phyloP scores from a whole-genome alignment of 2,113 vertebrate species.

The Anolis carolinensis region DNA sequence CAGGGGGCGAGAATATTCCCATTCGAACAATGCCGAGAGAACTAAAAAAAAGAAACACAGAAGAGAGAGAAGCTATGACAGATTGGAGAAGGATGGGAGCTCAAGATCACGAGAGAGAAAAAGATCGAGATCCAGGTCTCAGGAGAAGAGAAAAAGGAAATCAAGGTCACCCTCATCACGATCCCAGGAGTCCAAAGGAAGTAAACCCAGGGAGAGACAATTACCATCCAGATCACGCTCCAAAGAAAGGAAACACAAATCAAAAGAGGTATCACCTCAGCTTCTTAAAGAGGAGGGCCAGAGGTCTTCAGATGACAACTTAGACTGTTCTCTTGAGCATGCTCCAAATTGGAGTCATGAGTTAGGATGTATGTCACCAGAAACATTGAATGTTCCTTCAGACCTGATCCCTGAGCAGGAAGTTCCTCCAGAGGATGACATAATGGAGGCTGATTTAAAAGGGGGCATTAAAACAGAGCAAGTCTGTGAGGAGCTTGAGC shows the following conservation, averaged over 20 bases:
- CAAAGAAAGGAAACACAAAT: conserved; percentile 77
- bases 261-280: conserved; percentile 34
- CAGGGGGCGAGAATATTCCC: conserved; percentile 71
- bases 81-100: conserved; percentile 67
- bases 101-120: conserved; percentile 66
- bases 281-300: conserved; percentile 27
- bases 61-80: conserved; percentile 72
- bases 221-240: conserved; percentile 74
- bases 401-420: conserved; percentile 34
- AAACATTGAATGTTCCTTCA: conserved; percentile 59
- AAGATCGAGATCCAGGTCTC: conserved; percentile 74
- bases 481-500: conserved; percentile 48
- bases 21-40: conserved; percentile 79
- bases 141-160: conserved; percentile 74
- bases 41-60: conserved; percentile 72
- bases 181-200: conserved; percentile 66
- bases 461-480: conserved; percentile 61
- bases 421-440: rapidly evolving
- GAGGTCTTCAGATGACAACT: conserved; percentile 37
- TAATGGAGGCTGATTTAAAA: conserved; percentile 54
- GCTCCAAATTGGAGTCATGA: conserved; percentile 46
- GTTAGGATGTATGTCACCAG: conserved; percentile 36
- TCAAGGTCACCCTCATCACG: conserved; percentile 61
- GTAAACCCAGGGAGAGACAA: conserved; percentile 74
- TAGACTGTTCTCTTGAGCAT: conserved; percentile 28